Percentiles rank a stretch among this genome's conserved stretches.
Evolutionary conservation across 2,113 vertebrate species (phyloP).

Genomic region (human): DNA sequence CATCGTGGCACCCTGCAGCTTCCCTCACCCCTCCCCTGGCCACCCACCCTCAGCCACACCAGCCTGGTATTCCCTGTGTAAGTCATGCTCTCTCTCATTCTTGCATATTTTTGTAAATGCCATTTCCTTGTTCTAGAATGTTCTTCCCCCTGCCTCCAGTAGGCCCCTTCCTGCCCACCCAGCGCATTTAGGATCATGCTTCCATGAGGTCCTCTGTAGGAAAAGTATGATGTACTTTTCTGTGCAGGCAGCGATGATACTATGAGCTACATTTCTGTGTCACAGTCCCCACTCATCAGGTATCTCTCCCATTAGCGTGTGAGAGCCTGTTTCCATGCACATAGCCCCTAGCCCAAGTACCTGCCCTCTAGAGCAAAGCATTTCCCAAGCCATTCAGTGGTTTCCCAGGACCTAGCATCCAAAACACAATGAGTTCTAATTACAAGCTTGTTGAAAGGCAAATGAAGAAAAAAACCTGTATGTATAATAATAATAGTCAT

Average conservation of each 20-base stretch:
- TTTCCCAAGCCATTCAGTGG: background rate
- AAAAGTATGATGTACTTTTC: too few species aligned
- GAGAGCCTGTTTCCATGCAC: background rate
- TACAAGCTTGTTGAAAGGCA: background rate
- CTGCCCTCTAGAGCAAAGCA: background rate
- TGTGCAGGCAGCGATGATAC: background rate
- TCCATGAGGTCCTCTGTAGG: background rate
- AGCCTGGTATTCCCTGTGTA: too few species aligned
- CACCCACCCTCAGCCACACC: too few species aligned
- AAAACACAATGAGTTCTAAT: background rate
- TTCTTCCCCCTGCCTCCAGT: background rate
- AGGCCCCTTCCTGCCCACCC: background rate
- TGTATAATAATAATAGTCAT: background rate
- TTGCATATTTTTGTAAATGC: background rate
- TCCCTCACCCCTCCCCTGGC: rapidly evolving
- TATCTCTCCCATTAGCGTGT: background rate
- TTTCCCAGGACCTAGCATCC: background rate
- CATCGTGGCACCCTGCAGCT: rapidly evolving
- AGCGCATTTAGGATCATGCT: background rate
- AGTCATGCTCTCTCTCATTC: background rate
- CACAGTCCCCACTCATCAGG: background rate
- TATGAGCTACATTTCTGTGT: rapidly evolving
- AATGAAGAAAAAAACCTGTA: background rate
- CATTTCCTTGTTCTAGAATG: background rate
- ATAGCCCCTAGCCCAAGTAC: background rate